phyloP scores from a whole-genome alignment of 2,113 vertebrate genomes.

The Gallinago jamesoni region DNA sequence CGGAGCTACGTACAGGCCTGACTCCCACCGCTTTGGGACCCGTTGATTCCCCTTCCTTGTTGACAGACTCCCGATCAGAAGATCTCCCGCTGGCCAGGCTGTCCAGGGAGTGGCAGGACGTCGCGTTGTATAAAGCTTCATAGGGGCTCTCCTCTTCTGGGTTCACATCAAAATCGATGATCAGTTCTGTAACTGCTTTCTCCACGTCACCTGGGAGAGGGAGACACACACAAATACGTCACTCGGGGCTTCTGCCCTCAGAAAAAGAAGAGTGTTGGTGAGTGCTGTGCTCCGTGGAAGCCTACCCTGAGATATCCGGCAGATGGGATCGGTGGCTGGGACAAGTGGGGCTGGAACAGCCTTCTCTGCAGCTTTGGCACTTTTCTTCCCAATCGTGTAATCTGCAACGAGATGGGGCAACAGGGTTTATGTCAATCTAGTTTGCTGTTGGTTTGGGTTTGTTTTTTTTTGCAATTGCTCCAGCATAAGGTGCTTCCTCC shows the following conservation, averaged over 20 bases:
- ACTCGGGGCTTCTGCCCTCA: background rate
- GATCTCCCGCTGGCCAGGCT: constrained; percentile 92
- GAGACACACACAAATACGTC: background rate
- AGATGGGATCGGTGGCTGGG: constrained; percentile 27
- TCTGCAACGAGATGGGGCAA: constrained; percentile 67
- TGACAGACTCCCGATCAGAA: constrained; percentile 87
- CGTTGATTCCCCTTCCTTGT: constrained; percentile 76
- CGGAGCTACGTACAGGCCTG: constrained; percentile 70
- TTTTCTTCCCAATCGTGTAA: constrained; percentile 83
- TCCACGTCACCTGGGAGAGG: constrained; percentile 79
- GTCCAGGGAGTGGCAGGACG: constrained; percentile 94
- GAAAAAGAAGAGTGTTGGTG: background rate
- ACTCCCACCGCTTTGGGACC: constrained; percentile 68
- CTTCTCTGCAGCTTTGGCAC: constrained; percentile 77
- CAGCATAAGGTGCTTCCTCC: background rate
- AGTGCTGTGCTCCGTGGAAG: rapidly evolving
- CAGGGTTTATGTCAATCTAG: background rate
- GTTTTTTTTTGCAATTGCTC: background rate
- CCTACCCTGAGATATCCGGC: constrained; percentile 77
- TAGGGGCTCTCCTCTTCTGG: constrained; percentile 89
- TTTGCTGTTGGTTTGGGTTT: background rate
- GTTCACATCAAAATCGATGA: constrained; percentile 79
- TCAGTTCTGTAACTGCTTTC: constrained; percentile 82
- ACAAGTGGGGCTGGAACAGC: background rate
- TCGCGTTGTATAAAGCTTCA: constrained; percentile 90